phyloP scores from a whole-genome alignment of 2,888 invertebrate genomes.

The Habroteleia sp. region DNA sequence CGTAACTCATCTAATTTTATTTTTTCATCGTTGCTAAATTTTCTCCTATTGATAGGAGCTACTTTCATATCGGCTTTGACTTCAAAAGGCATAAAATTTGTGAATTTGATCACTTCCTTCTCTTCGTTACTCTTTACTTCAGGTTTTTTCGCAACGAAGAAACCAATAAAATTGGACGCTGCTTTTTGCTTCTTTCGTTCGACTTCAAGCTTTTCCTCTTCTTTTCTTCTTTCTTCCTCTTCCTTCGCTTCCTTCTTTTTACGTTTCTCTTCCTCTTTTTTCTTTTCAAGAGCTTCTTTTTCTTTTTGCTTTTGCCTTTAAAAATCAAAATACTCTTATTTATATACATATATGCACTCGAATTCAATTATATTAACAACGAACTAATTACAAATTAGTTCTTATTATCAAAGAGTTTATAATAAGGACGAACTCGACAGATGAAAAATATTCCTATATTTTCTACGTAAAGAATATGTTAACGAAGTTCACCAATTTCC shows the following conservation, averaged over 20 bases:
- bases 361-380: constrained; percentile 73
- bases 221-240: constrained; percentile 83
- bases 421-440: too few relatives aligned
- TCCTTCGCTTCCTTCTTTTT: constrained; percentile 82
- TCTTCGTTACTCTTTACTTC: constrained; percentile 79
- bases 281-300: constrained; percentile 79
- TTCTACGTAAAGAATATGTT: too few relatives aligned
- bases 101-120: constrained; percentile 81
- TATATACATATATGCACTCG: constrained; percentile 69
- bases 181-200: constrained; percentile 90
- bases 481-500: too few relatives aligned
- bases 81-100: constrained; percentile 86
- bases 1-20: constrained; percentile 82
- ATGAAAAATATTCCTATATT: too few relatives aligned
- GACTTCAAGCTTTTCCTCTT: constrained; percentile 86
- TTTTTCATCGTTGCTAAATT: constrained; percentile 83
- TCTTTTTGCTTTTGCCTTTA: constrained; percentile 76
- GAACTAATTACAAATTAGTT: too few relatives aligned
- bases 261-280: constrained; percentile 82
- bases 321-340: too few relatives aligned
- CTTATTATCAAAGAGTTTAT: too few relatives aligned
- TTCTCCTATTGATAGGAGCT: constrained; percentile 86
- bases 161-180: constrained; percentile 90
- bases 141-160: constrained; percentile 87
- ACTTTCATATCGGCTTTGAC: constrained; percentile 94